Conservation (phyloP, 2,888 invertebrate species). For the Meghimatium bilineatum region DNA sequence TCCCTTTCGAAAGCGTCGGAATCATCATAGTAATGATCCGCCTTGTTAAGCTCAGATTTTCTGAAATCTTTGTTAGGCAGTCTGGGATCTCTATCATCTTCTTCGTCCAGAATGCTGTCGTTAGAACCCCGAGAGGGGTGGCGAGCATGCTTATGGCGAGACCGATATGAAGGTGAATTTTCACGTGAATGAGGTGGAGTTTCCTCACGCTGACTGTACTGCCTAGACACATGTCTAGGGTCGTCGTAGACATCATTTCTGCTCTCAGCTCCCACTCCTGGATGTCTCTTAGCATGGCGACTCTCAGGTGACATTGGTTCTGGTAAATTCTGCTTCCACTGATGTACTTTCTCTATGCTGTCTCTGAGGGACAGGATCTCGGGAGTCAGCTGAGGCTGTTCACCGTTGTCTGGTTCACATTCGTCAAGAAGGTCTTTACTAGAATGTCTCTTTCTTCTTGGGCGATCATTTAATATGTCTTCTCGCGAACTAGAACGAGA, state of each 20-base stretch:
- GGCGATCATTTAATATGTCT: conserved; percentile 66
- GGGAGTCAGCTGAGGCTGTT: conserved; percentile 64
- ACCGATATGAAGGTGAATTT: conserved; percentile 45
- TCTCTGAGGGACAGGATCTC: conserved; percentile 73
- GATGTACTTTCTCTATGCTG: conserved; percentile 75
- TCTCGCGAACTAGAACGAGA: conserved; percentile 70
- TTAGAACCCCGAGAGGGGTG: conserved; percentile 63
- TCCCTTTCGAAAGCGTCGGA: conserved; percentile 50
- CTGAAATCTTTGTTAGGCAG: conserved; percentile 84
- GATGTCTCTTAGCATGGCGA: conserved; percentile 43
- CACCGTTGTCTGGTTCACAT: conserved; percentile 38
- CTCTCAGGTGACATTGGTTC: conserved; percentile 53
- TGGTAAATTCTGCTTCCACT: conserved; percentile 73
- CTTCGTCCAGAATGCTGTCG: conserved; percentile 64
- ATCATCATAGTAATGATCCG: conserved; percentile 57
- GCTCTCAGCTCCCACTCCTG: conserved; percentile 50
- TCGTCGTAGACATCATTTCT: conserved; percentile 53
- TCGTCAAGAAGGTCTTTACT: conserved; percentile 67
- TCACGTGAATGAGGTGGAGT: conserved; percentile 46
- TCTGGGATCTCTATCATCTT: conserved; percentile 58
- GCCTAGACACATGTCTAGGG: conserved; percentile 21
- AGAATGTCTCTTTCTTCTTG: conserved; percentile 62
- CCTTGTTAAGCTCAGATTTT: conserved; percentile 85
- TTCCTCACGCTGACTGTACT: conserved; percentile 49
- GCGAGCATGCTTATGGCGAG: conserved; percentile 48